Evolutionary conservation across 2,113 vertebrate genomes (phyloP).

Genomic region (Hemicordylus capensis): DNA sequence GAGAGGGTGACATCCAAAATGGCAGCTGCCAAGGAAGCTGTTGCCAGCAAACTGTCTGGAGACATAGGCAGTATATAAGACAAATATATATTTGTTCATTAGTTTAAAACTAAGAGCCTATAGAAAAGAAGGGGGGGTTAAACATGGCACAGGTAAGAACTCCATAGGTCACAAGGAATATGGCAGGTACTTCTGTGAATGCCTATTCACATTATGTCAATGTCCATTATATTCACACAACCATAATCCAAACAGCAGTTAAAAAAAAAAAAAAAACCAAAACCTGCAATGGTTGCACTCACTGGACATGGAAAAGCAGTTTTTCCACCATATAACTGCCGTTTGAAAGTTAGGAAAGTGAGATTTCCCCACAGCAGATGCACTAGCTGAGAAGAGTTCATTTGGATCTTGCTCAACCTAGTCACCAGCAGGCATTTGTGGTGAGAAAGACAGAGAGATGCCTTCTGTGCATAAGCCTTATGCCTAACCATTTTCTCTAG

Average conservation of each 20-base stretch:
- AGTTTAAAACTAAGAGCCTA: too few species aligned
- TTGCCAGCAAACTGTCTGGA: constrained; percentile 65
- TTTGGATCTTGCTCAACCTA: too few species aligned
- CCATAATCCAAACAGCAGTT: not conserved
- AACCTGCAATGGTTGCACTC: not conserved
- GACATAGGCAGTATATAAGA: constrained; percentile 37
- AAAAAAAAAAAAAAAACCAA: too few species aligned
- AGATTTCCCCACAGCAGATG: not conserved
- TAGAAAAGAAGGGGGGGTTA: too few species aligned
- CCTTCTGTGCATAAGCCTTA: not conserved
- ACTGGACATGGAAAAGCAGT: not conserved
- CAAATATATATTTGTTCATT: too few species aligned
- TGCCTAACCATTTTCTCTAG: not conserved
- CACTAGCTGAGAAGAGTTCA: not conserved
- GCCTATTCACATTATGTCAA: too few species aligned
- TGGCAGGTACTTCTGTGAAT: too few species aligned
- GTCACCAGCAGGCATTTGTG: too few species aligned
- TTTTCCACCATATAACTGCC: not conserved
- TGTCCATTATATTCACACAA: not conserved
- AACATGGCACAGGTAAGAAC: not conserved
- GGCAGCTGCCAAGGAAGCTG: not conserved
- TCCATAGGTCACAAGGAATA: not conserved
- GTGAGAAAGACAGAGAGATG: too few species aligned
- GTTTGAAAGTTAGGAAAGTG: not conserved
- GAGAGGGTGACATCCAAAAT: too few species aligned